These are phyloP conservation scores for Gandaritis pyraliata DNA, from an alignment of 2,888 invertebrate genomes.

Conservation along the genomic window DNA sequence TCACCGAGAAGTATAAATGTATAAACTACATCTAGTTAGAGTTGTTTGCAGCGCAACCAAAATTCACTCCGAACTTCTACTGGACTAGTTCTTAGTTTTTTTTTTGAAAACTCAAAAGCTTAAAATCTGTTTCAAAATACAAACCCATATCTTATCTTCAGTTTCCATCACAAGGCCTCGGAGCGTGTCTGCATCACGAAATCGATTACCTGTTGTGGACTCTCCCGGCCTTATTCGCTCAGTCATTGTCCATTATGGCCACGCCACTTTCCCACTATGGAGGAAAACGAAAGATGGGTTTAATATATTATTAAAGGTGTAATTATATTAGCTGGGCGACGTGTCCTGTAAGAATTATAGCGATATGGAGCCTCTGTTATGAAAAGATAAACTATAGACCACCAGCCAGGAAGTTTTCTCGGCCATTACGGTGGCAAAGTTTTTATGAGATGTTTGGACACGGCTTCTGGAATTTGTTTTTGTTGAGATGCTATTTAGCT, in stretches of 20 bases:
- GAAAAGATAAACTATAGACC: conserved; percentile 31
- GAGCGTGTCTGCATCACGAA: conserved; percentile 43
- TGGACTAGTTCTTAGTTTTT: background rate
- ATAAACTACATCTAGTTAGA: too few species aligned
- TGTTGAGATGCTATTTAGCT: background rate
- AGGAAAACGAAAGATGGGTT: conserved; percentile 36
- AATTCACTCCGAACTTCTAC: background rate
- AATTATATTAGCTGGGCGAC: conserved; percentile 36
- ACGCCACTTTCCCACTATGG: conserved; percentile 25
- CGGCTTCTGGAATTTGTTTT: background rate
- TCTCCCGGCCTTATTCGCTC: conserved; percentile 40
- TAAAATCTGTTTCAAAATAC: conserved; percentile 11
- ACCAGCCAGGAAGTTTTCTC: conserved; percentile 9
- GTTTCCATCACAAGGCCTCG: conserved; percentile 36
- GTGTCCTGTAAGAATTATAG: conserved; percentile 34
- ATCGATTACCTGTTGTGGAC: conserved; percentile 44
- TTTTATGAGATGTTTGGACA: conserved; percentile 7
- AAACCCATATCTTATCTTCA: conserved; percentile 35
- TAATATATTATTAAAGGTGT: conserved; percentile 38
- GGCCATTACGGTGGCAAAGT: conserved; percentile 8
- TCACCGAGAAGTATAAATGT: too few species aligned
- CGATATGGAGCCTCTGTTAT: conserved; percentile 34
- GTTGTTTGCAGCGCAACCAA: too few species aligned
- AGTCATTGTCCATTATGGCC: conserved; percentile 44
- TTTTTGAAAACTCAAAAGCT: background rate